These are phyloP conservation scores for Ceyx melanurus DNA, from an alignment of 2,113 vertebrate genomes.

Conservation along the genomic window DNA sequence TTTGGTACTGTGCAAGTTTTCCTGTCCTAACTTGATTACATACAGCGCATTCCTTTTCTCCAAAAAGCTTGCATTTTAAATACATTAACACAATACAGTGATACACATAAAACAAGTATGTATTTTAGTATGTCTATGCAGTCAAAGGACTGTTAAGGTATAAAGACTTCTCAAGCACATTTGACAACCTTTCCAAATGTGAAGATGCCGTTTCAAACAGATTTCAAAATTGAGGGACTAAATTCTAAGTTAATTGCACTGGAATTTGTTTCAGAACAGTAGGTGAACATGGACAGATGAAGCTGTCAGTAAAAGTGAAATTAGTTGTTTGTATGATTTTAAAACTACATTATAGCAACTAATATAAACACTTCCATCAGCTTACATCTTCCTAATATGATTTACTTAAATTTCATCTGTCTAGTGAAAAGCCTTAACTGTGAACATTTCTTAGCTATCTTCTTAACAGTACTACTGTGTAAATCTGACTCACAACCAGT, in stretches of 20 bases:
- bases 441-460: neutral
- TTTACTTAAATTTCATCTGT: neutral
- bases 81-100: neutral
- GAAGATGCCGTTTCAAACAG: neutral
- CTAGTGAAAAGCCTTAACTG: neutral
- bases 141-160: neutral
- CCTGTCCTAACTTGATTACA: neutral
- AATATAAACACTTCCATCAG: neutral
- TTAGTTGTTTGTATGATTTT: neutral
- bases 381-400: neutral
- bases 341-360: fast-evolving
- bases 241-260: neutral
- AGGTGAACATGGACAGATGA: neutral
- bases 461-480: neutral
- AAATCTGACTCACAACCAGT: neutral
- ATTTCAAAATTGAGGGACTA: neutral
- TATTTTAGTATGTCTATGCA: neutral
- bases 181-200: neutral
- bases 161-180: neutral
- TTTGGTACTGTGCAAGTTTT: neutral
- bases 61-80: neutral
- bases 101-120: neutral
- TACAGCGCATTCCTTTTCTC: neutral
- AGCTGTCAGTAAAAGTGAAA: neutral
- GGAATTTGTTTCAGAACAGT: neutral